Base-by-base conservation (phyloP, 2,797 vertebrate genomes). In the Tragelaphus oryx region DNA sequence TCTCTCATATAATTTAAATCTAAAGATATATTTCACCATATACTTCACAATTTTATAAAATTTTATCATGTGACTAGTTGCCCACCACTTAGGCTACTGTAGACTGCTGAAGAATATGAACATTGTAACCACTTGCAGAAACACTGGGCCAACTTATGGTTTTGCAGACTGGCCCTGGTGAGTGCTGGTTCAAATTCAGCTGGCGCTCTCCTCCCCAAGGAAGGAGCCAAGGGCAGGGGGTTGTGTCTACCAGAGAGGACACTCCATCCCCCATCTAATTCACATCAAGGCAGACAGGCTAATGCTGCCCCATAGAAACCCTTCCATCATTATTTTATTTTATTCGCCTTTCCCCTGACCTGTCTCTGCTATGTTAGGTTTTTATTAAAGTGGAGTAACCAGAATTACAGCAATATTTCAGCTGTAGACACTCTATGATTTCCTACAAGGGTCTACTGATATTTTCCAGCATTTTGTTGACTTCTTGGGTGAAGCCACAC, bases 321-420 rank as follows among this genome's bases (percentile, higher is more conserved):
- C 8, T 41, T 96, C 8, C 30, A 78, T 50, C 18, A 3, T 92
- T 92, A 96, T 88, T 92, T 96, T 94, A 94, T 87, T 96, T 96
- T 97, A 91, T 94, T 83, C 95, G 46, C 68, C 50, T 94, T 96
- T 96, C 48, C 81, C 75, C 65, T 59, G 93, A 75, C 52, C 50
- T 95, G 90, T 95, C 50, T 37, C 91, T 83, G 65, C 18, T 97
- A 94, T 94, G 30, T 59, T 8, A 0, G 83, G 46, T 75, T 92
- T 97, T 97, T 68, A 79, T 92, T 97, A 83, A 86, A 98, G 96
- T 1, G 1, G 13, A 94, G 44, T 71, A 48, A 74, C 17, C 85
- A 90, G 95, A 97, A 96, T 83, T 78, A 76, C 46, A 88, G 81
- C 79, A 68, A 68, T 95, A 94, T 94, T 96, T 96, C 85, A 96